phyloP scores from a whole-genome alignment of 2,113 vertebrate genomes.

The Oryzias javanicus region DNA sequence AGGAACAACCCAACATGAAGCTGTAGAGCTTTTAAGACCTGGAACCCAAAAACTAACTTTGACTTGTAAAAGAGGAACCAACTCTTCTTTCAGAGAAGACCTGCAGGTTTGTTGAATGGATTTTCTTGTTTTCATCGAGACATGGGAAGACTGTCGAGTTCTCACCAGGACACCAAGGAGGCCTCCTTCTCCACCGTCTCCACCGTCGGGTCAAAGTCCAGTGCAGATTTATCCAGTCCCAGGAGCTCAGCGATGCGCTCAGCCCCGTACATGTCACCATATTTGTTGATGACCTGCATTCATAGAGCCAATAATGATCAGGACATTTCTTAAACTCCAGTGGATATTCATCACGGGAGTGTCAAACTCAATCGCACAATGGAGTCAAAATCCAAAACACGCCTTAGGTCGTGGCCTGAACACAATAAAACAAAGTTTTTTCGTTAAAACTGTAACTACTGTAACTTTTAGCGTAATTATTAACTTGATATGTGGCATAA shows the following conservation, averaged over 20 bases:
- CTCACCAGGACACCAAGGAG: constrained; percentile 91
- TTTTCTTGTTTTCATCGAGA: not conserved
- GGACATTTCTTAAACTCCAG: no score
- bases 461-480: no score
- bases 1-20: constrained; percentile 88
- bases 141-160: not conserved
- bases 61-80: no score
- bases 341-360: no score
- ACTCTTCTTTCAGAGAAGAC: no score
- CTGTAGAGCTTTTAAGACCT: constrained; percentile 63
- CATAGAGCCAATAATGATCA: not conserved
- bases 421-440: no score
- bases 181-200: constrained; percentile 87
- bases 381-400: no score
- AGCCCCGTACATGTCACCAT: constrained; percentile 92
- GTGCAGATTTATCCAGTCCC: constrained; percentile 92
- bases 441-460: no score
- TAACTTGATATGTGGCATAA: no score
- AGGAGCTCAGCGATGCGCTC: constrained; percentile 96
- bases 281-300: constrained; percentile 95
- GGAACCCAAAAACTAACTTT: no score
- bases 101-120: not conserved
- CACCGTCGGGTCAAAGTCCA: constrained; percentile 95
- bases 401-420: no score
- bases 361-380: no score